Conservation (phyloP, 1,140 invertebrate species). For the Apolygus lucorum region DNA sequence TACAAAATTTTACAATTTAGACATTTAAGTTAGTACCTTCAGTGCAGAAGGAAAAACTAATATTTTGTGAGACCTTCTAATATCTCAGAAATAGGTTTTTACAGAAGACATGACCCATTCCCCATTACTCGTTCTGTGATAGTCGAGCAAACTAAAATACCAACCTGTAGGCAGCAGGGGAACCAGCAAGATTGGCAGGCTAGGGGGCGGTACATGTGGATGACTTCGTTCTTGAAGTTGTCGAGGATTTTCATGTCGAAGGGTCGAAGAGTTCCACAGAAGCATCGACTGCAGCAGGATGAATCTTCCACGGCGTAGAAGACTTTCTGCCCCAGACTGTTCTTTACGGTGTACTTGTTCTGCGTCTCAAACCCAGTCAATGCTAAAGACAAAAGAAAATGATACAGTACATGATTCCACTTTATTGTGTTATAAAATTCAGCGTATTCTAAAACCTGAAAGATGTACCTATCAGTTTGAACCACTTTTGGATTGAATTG, state of each 20-base stretch:
- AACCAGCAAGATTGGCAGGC: constrained; percentile 70
- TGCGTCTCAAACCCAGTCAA: constrained; percentile 82
- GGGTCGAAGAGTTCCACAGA: constrained; percentile 62
- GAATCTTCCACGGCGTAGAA: constrained; percentile 79
- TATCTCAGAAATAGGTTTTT: no score
- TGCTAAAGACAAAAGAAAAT: constrained; percentile 42
- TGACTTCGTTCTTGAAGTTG: constrained; percentile 63
- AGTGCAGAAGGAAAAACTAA: no score
- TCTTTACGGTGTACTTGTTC: constrained; percentile 78
- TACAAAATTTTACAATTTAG: no score
- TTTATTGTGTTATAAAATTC: constrained; percentile 9
- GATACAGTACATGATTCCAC: background rate
- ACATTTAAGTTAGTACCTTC: no score
- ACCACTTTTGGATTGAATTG: background rate
- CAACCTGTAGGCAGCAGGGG: constrained; percentile 75
- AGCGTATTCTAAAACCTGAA: background rate
- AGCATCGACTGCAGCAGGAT: constrained; percentile 66
- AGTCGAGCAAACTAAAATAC: background rate
- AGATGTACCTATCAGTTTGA: no score
- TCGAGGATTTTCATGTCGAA: constrained; percentile 84
- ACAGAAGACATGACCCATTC: no score
- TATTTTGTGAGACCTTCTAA: no score
- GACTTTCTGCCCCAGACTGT: constrained; percentile 65
- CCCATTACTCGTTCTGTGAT: background rate
- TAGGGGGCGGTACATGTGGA: constrained; percentile 58